Conservation (phyloP, 2,888 invertebrate species). For the Microctonus brassicae region DNA sequence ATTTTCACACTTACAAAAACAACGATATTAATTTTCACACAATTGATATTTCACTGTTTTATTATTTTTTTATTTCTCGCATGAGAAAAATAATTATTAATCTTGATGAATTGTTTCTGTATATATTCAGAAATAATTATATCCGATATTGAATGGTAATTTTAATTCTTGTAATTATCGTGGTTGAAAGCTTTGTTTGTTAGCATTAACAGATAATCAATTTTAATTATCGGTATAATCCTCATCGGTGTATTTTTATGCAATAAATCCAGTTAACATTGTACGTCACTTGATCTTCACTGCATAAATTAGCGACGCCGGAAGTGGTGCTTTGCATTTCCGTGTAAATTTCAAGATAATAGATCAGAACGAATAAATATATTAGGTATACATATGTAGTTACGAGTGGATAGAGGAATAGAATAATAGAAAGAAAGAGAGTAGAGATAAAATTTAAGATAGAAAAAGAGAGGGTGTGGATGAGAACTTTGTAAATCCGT, state of each 20-base stretch:
- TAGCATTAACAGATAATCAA: not conserved
- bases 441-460: not conserved
- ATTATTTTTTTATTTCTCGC: too few species aligned
- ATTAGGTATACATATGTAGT: not conserved
- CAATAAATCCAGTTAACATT: conserved; percentile 18
- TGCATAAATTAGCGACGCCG: conserved; percentile 18
- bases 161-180: not conserved
- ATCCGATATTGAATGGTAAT: not conserved
- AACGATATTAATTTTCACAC: too few species aligned
- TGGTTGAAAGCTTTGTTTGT: not conserved
- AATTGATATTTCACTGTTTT: too few species aligned
- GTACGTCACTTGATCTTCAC: not conserved
- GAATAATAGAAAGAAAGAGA: not conserved
- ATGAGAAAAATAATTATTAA: too few species aligned
- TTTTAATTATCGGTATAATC: not conserved
- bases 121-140: not conserved
- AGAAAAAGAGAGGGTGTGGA: not conserved
- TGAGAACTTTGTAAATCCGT: conserved; percentile 23
- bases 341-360: conserved; percentile 20
- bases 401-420: not conserved
- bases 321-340: conserved; percentile 36
- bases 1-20: too few species aligned
- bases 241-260: conserved; percentile 2
- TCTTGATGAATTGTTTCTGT: not conserved
- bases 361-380: not conserved